Base-by-base conservation (phyloP, 2,888 invertebrate genomes). In the Adelphocoris suturalis region DNA sequence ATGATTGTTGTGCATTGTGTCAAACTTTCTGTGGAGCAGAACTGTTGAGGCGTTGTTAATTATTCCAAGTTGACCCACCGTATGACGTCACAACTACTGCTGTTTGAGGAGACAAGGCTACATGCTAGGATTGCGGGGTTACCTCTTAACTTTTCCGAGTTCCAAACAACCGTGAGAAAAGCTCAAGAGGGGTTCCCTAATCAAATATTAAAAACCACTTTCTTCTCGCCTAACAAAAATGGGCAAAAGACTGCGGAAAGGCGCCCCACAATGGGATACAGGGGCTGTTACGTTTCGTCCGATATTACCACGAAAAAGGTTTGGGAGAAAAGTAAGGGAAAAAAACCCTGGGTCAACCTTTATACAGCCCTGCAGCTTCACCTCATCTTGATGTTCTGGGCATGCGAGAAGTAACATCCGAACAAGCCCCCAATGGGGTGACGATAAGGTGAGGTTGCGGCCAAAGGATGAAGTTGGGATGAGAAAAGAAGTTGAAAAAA, bases 381-480 rank as follows among this genome's bases (percentile, higher is more conserved):
- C 12, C 23, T 11, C 68, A 68, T 68, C 68, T 27, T 9, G 68
- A 68, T 23, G 68, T 23, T 23, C 19, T 12, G 19, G 23, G 27
- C 23, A 5, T 16, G 52, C 52, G 68, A 23, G 23, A 0, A 19
- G 68, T 68, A 68, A 68, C 27, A 68, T 68, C 68, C 68, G 23
- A 12, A 19, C 61, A 68, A 19, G 19, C 7, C 19, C n/a, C 23
- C 68, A 23, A 68, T 23, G 23, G 23, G 27, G 68, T 68, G 68
- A 68, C 23, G 68, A 68, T 68, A 68, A 68, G 68, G 68, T 12
- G 68, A 23, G 68, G 68, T 68, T 68, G 23, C 68, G 68, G 23
- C 68, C 23, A 52, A 52, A 16, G 52, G 52, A 3, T 16, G 37
- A 37, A 37, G 37, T 37, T 37, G 37, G 37, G 37, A 37, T 4